Evolutionary conservation across 2,888 invertebrate species (phyloP), one percentile per base, ranked within the genome.

Genomic region (Acrocyrtus sp.): DNA sequence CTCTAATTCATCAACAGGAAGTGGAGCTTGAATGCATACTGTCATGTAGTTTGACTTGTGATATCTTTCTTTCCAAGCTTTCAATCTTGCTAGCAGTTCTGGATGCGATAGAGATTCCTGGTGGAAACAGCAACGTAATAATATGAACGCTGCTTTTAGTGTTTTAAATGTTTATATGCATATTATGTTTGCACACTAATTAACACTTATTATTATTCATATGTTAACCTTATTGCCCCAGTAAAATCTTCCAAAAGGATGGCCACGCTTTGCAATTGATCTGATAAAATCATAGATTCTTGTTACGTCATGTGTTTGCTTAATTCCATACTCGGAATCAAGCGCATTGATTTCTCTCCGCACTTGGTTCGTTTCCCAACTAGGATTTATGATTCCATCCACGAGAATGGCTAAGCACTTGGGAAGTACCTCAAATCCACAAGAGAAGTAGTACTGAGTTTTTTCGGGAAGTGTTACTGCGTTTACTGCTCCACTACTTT

Each of bases 241-340:
- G 29, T 53, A 53, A 45, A 60, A 60, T n/a, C 29, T 60, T 1
- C 51, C 1, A 26, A 68, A 41, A 0, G 68, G 68, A 45, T 68
- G 68, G 2, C n/a, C 17, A 8, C 0, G 3, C 41, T 29, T 45
- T 4, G 60, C 68, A 0, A 17, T 10, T 3, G 48, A 43, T 3
- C 54, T 19, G n/a, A 60, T 15, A 45, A 68, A 68, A 34, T 68
- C 53, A 6, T n/a, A 22, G 2, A 68, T 15, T 15, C 60, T 19
- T 0, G 34, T 45, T 1, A 53, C 1, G n/a, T 70, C 69, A 17
- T 26, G 27, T 3, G 61, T 56, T 34, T 62, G 56, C 43, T 70
- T 61, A 22, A 62, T 70, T 8, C 41, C 24, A 29, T 48, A 62
- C 21, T 70, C 69, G 0, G 69, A 70, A 41, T 70, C 69, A 39